phyloP scores from a whole-genome alignment of 2,113 vertebrate species.

The Rhombomys opimus region DNA sequence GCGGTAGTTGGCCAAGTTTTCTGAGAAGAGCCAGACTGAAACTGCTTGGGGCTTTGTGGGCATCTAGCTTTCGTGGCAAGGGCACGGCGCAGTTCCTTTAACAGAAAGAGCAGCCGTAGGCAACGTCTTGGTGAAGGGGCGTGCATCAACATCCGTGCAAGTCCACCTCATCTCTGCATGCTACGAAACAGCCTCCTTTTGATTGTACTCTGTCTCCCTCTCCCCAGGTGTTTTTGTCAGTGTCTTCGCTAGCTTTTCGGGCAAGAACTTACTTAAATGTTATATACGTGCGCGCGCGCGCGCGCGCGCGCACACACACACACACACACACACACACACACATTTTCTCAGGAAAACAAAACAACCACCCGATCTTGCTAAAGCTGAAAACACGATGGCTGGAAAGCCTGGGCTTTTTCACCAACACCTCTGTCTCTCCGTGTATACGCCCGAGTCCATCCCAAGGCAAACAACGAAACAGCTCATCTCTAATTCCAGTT shows the following conservation, averaged over 20 bases:
- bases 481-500: neutral
- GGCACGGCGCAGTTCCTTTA: neutral
- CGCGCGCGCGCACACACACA: neutral
- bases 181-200: neutral
- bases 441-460: neutral
- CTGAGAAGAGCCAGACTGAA: neutral
- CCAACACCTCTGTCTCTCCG: neutral
- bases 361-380: neutral
- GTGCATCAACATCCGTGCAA: neutral
- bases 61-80: neutral
- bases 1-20: conserved; percentile 15
- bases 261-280: conserved; percentile 24
- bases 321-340: neutral
- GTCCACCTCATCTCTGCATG: neutral
- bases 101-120: neutral
- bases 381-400: neutral
- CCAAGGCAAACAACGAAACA: neutral
- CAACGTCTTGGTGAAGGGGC: neutral
- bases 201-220: neutral
- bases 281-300: neutral
- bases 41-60: neutral
- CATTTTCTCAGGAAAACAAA: neutral
- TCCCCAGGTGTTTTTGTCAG: conserved; percentile 4
- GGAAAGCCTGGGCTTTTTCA: neutral
- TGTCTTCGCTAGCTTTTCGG: conserved; percentile 15